Base-by-base conservation (phyloP, 2,888 invertebrate genomes). In the Microctonus hyperodae region DNA sequence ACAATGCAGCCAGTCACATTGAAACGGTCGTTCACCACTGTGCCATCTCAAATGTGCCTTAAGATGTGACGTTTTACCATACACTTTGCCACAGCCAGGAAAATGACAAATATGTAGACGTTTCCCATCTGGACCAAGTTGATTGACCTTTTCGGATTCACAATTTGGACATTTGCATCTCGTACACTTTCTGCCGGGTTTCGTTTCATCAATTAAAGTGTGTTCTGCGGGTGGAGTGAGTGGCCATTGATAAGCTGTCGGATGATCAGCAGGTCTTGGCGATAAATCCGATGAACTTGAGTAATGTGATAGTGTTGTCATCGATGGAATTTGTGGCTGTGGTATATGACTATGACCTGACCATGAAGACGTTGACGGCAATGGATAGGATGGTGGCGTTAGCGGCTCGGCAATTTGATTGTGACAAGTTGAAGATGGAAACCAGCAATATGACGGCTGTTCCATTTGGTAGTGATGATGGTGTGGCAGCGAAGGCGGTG, bases 31-130 rank as follows among this genome's bases (percentile, higher is more conserved):
- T 80, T 97, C 97, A 0, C 96, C 96, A 0, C 94, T 94, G 80
- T 97, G 97, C 96, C 95, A 96, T 59, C 97, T 77, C 2, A 96
- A 86, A 82, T 96, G 96, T 0, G 96, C 96, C 84, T 96, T 96
- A 69, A 98, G 84, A 81, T 98, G 97, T 0, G 96, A 96, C 0
- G 96, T 96, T 84, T 97, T 97, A 13, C 94, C 95, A 84, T 97
- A 98, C 16, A 95, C 91, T 78, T 93, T 91, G 68, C 90, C 90
- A 81, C 97, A 97, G 51, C 94, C 95, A 1, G 93, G 91, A 44
- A 94, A 90, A 83, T 95, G 94, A 79, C 96, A 96, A 53, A 92
- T 89, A 83, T 96, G 96, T 84, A 88, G 92, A 82, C 90, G 92
- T 86, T 91, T 94, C 75, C 90, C 93, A 87, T 90, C 95, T 82